Conservation (phyloP, 37 sponge, comb jelly and placozoan genomes). For the Halichondria panicea region DNA sequence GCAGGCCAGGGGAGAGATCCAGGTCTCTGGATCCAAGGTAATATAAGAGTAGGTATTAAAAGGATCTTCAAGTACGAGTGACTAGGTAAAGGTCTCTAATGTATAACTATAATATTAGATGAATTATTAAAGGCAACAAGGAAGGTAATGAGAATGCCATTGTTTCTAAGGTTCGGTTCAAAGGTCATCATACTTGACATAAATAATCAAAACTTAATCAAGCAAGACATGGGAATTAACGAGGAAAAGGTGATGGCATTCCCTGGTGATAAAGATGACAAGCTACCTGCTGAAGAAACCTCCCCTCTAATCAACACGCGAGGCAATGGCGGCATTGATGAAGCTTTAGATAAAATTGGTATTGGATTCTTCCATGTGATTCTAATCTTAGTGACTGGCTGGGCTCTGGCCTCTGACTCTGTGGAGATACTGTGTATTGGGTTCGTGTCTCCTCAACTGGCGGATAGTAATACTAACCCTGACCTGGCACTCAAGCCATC, state of each 20-base stretch:
- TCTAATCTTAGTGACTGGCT: slow-evolving; percentile 51
- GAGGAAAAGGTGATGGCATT: not conserved
- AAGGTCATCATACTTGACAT: too few relatives aligned
- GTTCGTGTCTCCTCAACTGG: slow-evolving; percentile 52
- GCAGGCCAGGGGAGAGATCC: too few relatives aligned
- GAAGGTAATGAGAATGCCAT: too few relatives aligned
- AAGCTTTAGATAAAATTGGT: slow-evolving; percentile 39
- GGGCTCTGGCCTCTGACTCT: slow-evolving; percentile 76
- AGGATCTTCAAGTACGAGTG: too few relatives aligned
- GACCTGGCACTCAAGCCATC: not conserved
- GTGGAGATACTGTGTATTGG: slow-evolving; percentile 72
- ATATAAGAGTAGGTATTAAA: too few relatives aligned
- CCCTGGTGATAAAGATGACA: not conserved
- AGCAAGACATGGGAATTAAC: too few relatives aligned
- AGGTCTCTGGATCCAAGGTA: too few relatives aligned
- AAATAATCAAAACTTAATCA: too few relatives aligned
- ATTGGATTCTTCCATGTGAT: slow-evolving; percentile 67
- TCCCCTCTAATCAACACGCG: not conserved
- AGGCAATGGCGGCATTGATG: slow-evolving; percentile 7
- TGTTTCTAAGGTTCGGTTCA: too few relatives aligned
- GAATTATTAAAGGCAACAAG: too few relatives aligned
- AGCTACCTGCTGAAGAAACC: not conserved
- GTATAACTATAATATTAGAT: too few relatives aligned
- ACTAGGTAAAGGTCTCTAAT: too few relatives aligned
- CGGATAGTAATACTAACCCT: not conserved